Conservation (phyloP, 2,888 invertebrate genomes). For the Conchocele bisecta region DNA sequence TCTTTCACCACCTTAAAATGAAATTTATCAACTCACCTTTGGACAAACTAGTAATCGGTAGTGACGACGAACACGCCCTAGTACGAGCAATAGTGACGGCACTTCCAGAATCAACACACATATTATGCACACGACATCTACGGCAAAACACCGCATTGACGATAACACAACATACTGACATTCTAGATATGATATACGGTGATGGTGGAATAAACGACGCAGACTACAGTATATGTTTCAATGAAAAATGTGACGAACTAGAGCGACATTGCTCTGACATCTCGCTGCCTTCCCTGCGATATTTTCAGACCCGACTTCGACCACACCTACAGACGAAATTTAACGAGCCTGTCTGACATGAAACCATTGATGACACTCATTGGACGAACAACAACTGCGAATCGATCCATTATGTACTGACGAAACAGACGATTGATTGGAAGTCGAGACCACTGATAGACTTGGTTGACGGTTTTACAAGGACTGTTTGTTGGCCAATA, state of each 20-base stretch:
- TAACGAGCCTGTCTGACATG: neutral
- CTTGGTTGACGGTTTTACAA: too few species aligned
- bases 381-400: slow-evolving; percentile 4
- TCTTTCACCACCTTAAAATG: slow-evolving; percentile 31
- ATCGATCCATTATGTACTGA: neutral
- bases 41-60: slow-evolving; percentile 26
- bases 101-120: slow-evolving; percentile 20
- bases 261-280: neutral
- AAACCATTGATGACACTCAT: neutral
- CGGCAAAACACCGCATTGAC: slow-evolving; percentile 28
- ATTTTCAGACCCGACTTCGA: slow-evolving; percentile 2
- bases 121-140: slow-evolving; percentile 36
- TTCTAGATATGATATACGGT: slow-evolving; percentile 20
- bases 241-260: neutral
- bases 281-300: neutral
- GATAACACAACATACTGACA: neutral
- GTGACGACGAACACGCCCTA: slow-evolving; percentile 37
- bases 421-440: neutral
- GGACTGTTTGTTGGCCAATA: too few species aligned
- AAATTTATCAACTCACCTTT: slow-evolving; percentile 10
- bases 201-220: slow-evolving; percentile 9
- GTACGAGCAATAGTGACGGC: slow-evolving; percentile 25
- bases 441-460: slow-evolving; percentile 5
- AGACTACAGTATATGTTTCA: slow-evolving; percentile 25
- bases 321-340: neutral